A percentile compares a stretch with the other conserved stretches of the same genome.
Evolutionary conservation across 23 tunicate species (phyloP).

Genomic region (Styela plicata): DNA sequence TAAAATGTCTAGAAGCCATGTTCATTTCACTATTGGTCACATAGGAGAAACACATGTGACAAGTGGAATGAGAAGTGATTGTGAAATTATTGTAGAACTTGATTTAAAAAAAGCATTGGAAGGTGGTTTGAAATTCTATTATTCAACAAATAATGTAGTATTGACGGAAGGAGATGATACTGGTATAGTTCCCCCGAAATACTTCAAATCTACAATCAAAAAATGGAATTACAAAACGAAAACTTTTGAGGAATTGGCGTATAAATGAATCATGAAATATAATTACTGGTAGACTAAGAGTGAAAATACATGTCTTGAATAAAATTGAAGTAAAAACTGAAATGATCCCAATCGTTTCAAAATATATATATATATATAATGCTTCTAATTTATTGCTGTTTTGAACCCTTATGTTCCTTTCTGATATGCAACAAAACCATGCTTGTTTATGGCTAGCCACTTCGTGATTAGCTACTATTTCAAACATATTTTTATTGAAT

Average conservation of each 20-base stretch:
- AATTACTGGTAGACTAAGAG: too few species aligned
- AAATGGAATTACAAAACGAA: neutral
- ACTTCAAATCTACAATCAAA: conserved; percentile 20
- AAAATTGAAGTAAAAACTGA: too few species aligned
- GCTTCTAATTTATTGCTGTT: too few species aligned
- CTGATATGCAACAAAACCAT: too few species aligned
- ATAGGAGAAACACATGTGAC: conserved; percentile 47
- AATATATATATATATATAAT: too few species aligned
- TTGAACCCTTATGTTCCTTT: too few species aligned
- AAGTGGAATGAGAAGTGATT: conserved; percentile 66
- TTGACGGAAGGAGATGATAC: conserved; percentile 56
- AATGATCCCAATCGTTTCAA: too few species aligned
- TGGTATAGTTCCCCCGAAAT: conserved; percentile 66
- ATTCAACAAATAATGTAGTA: conserved; percentile 51
- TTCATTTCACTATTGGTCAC: conserved; percentile 69
- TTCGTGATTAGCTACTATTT: too few species aligned
- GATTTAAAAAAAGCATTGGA: conserved; percentile 56
- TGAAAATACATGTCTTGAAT: too few species aligned
- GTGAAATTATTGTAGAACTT: conserved; percentile 43
- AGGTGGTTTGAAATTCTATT: conserved; percentile 69
- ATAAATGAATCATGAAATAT: too few species aligned
- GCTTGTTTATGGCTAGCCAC: too few species aligned
- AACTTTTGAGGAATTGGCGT: neutral
- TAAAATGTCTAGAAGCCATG: conserved; percentile 53
- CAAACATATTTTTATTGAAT: too few species aligned